Evolutionary conservation across 2,888 invertebrate species (phyloP).

Genomic region (Baccha elongata): DNA sequence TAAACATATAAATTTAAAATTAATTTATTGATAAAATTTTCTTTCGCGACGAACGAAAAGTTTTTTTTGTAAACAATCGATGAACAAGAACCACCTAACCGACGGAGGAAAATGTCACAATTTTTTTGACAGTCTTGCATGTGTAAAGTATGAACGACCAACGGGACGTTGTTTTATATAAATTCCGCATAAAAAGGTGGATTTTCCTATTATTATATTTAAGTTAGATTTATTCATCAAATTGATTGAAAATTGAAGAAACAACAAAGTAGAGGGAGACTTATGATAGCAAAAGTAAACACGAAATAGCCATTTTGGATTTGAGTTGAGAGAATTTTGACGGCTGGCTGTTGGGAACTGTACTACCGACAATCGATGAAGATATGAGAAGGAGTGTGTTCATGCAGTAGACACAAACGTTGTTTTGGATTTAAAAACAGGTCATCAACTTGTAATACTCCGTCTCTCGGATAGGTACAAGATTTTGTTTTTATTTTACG

Average conservation of each 20-base stretch:
- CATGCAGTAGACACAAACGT: background rate
- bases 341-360: background rate
- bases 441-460: too few relatives aligned
- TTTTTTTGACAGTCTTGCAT: slow-evolving; percentile 3
- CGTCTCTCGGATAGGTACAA: too few relatives aligned
- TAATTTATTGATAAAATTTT: slow-evolving; percentile 59
- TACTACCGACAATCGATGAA: slow-evolving; percentile 57
- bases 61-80: slow-evolving; percentile 67
- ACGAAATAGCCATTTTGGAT: slow-evolving; percentile 68
- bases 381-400: slow-evolving; percentile 15
- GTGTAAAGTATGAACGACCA: slow-evolving; percentile 17
- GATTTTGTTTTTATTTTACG: too few relatives aligned
- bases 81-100: slow-evolving; percentile 23
- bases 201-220: background rate
- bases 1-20: slow-evolving; percentile 30
- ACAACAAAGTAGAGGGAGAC: background rate
- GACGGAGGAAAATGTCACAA: slow-evolving; percentile 16
- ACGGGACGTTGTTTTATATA: slow-evolving; percentile 55
- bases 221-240: slow-evolving; percentile 18
- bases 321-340: slow-evolving; percentile 36
- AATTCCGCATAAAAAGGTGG: slow-evolving; percentile 2
- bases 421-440: too few relatives aligned
- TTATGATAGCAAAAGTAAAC: slow-evolving; percentile 19
- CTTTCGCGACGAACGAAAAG: background rate
- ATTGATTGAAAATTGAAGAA: slow-evolving; percentile 15